Evolutionary conservation across 35 echinoderm and acorn worm genomes (phyloP).

Genomic region (Heliocidaris erythrogramma): DNA sequence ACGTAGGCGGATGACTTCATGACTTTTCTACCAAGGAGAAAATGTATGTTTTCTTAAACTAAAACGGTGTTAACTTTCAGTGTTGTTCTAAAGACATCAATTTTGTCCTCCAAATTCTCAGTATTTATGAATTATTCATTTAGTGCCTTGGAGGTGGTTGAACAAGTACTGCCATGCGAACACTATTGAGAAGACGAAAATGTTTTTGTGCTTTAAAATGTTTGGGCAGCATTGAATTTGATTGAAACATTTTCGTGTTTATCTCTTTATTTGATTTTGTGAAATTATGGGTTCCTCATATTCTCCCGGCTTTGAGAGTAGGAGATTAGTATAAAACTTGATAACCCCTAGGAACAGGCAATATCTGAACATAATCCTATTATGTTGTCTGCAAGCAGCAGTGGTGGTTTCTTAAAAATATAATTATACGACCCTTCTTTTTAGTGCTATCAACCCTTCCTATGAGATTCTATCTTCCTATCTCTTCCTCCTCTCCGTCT

Average conservation of each 20-base stretch:
- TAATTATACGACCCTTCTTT: too few relatives aligned
- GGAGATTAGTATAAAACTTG: too few relatives aligned
- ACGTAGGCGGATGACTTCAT: background rate
- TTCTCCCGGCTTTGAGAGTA: too few relatives aligned
- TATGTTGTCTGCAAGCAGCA: too few relatives aligned
- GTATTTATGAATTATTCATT: background rate
- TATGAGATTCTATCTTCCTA: too few relatives aligned
- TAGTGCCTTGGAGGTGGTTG: background rate
- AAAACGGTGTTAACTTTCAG: background rate
- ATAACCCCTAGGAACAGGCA: too few relatives aligned
- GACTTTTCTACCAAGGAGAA: background rate
- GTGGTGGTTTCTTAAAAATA: too few relatives aligned
- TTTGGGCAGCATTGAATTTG: background rate
- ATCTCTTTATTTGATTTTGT: background rate
- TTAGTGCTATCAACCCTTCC: too few relatives aligned
- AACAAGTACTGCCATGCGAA: too few relatives aligned
- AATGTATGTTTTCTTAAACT: background rate
- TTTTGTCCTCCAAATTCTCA: background rate
- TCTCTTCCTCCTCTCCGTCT: background rate
- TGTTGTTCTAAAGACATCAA: background rate
- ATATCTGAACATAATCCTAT: too few relatives aligned
- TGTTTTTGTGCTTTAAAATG: background rate
- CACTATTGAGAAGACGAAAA: background rate
- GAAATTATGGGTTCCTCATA: background rate
- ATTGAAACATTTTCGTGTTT: background rate